Evolutionary conservation across 1,140 invertebrate genomes (phyloP).

Genomic region (Calliphora vicina): DNA sequence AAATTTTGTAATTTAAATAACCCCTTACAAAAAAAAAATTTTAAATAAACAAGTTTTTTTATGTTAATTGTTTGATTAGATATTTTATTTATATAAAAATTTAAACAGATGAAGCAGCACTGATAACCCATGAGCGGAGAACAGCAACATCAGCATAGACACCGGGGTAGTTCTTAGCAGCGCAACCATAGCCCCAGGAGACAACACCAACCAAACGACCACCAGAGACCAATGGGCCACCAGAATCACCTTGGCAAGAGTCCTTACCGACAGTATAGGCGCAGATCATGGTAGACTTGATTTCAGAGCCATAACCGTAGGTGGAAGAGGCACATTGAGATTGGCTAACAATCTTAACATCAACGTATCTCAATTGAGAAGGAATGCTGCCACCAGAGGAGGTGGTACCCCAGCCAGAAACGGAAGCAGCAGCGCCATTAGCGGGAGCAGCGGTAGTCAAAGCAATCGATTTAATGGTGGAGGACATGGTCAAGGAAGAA

Average conservation of each 20-base stretch:
- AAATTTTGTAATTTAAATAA: no score
- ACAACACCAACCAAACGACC: constrained; percentile 66
- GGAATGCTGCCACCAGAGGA: constrained; percentile 24
- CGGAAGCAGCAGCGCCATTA: no score
- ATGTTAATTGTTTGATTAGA: no score
- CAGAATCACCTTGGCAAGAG: constrained; percentile 56
- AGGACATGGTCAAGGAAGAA: constrained; percentile 18
- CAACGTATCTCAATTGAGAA: constrained; percentile 46
- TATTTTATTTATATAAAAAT: not conserved
- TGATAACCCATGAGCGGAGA: constrained; percentile 56
- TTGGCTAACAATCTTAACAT: constrained; percentile 48
- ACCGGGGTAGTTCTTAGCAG: constrained; percentile 65
- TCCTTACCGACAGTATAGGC: constrained; percentile 47
- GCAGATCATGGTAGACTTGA: constrained; percentile 51
- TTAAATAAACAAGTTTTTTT: no score
- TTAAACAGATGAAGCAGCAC: constrained; percentile 21
- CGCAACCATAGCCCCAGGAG: constrained; percentile 71
- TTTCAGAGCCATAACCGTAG: constrained; percentile 47
- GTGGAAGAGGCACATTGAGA: constrained; percentile 38
- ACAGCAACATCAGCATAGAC: constrained; percentile 68
- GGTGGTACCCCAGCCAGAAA: no score
- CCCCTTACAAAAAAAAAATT: no score
- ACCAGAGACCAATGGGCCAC: constrained; percentile 51
- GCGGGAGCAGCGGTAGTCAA: constrained; percentile 46
- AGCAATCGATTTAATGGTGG: constrained; percentile 56